Conservation (phyloP, 2,113 vertebrate species). For the Riparia riparia region DNA sequence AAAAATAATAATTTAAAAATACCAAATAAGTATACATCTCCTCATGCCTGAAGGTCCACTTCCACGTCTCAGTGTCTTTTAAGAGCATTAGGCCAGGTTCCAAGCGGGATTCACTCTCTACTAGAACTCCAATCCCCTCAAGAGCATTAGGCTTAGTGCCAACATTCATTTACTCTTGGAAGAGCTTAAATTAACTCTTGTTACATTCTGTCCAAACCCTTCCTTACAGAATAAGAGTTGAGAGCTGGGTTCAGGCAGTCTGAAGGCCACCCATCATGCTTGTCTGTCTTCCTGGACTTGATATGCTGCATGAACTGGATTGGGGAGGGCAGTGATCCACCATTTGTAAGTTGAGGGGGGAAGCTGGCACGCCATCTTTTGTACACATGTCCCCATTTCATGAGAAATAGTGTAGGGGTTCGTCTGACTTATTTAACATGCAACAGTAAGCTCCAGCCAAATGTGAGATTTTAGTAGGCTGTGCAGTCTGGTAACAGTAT, state of each 20-base stretch:
- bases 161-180: conserved; percentile 37
- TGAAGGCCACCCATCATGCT: conserved; percentile 5
- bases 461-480: background rate
- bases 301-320: background rate
- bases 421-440: background rate
- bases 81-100: background rate
- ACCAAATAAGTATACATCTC: background rate
- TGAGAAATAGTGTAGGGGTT: background rate
- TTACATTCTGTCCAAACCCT: conserved; percentile 14
- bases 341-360: background rate
- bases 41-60: background rate
- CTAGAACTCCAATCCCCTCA: conserved; percentile 19
- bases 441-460: background rate
- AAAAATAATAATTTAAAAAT: background rate
- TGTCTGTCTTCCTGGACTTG: background rate
- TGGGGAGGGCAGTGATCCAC: background rate
- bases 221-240: background rate
- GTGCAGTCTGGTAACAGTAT: background rate
- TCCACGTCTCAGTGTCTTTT: background rate
- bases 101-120: conserved; percentile 16
- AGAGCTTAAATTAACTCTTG: conserved; percentile 39
- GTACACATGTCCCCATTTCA: background rate
- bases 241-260: conserved; percentile 1
- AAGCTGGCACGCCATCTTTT: background rate
- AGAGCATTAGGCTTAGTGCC: conserved; percentile 57